These are phyloP conservation scores for Zygogramma bicolorata DNA, from an alignment of 2,888 invertebrate genomes.

Conservation along the genomic window DNA sequence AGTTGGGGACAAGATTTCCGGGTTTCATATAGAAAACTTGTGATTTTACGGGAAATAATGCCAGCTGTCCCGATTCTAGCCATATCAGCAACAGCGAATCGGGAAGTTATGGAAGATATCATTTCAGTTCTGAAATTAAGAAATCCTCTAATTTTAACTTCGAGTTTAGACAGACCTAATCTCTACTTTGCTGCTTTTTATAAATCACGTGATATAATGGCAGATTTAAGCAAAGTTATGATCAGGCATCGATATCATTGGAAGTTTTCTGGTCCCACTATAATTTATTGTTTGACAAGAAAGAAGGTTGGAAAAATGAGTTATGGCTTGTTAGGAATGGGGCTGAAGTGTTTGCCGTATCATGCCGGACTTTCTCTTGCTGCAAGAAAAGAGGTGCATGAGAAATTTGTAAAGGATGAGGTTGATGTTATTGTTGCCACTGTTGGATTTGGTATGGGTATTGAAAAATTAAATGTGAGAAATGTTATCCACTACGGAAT, in stretches of 20 bases:
- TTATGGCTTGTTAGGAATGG: constrained; percentile 62
- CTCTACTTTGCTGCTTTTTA: constrained; percentile 71
- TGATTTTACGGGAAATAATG: constrained; percentile 63
- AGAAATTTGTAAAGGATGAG: constrained; percentile 74
- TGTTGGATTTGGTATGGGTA: constrained; percentile 80
- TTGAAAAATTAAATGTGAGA: constrained; percentile 79
- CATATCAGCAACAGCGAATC: constrained; percentile 80
- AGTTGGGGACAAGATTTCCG: constrained; percentile 84
- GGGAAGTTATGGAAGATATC: constrained; percentile 74
- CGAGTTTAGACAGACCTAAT: constrained; percentile 79
- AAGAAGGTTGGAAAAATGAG: constrained; percentile 69
- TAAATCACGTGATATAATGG: constrained; percentile 60
- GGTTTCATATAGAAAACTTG: constrained; percentile 69
- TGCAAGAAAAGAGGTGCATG: constrained; percentile 71
- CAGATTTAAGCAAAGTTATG: constrained; percentile 61
- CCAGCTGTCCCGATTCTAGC: constrained; percentile 75
- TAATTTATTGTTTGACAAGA: constrained; percentile 78
- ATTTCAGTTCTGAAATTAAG: constrained; percentile 51
- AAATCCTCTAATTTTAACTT: constrained; percentile 70
- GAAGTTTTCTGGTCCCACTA: constrained; percentile 72
- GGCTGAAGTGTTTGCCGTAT: constrained; percentile 71
- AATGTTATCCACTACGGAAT: constrained; percentile 79
- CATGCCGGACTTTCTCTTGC: constrained; percentile 73
- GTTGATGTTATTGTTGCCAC: constrained; percentile 74
- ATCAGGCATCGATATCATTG: constrained; percentile 51